Percentiles rank a stretch among this genome's conserved stretches.
These are phyloP conservation scores for Pelobates cultripes DNA, from an alignment of 2,797 vertebrate genomes.

Conservation along the genomic window DNA sequence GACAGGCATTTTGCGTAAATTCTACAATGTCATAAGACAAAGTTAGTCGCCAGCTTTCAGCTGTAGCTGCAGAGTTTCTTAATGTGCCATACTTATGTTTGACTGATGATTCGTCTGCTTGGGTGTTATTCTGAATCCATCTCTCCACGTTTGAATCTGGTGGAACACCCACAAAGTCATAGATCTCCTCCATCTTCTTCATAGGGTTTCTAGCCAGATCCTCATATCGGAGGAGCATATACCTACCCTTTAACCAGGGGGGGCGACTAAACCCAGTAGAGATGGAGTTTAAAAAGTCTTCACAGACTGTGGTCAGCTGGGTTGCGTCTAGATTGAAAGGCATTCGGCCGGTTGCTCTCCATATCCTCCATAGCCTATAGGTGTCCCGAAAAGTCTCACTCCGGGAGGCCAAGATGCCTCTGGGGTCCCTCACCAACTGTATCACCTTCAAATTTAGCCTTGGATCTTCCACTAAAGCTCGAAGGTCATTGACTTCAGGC, in stretches of 20 bases:
- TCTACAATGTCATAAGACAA: conserved; percentile 92
- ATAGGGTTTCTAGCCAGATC: conserved; percentile 90
- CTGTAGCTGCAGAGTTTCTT: conserved; percentile 88
- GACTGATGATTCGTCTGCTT: conserved; percentile 82
- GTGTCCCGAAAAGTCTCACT: conserved; percentile 93
- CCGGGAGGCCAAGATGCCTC: conserved; percentile 89
- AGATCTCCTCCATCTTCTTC: conserved; percentile 91
- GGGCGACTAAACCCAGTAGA: conserved; percentile 86
- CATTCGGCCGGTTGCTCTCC: conserved; percentile 87
- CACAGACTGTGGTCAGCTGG: conserved; percentile 90
- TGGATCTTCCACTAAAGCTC: conserved; percentile 88
- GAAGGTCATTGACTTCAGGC: conserved; percentile 86
- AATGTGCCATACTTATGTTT: conserved; percentile 92
- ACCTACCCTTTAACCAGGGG: conserved; percentile 89
- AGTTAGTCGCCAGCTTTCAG: conserved; percentile 91
- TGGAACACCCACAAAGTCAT: conserved; percentile 86
- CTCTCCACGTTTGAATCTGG: conserved; percentile 85
- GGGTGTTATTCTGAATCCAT: conserved; percentile 93
- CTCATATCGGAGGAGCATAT: conserved; percentile 94
- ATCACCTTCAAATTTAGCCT: conserved; percentile 93
- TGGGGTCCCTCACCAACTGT: conserved; percentile 90
- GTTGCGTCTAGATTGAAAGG: conserved; percentile 89
- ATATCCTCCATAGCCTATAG: conserved; percentile 91
- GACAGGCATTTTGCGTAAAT: conserved; percentile 87
- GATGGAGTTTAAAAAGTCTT: conserved; percentile 90